Conservation (phyloP, 2,888 invertebrate species). For the Drosophila barbarae region DNA sequence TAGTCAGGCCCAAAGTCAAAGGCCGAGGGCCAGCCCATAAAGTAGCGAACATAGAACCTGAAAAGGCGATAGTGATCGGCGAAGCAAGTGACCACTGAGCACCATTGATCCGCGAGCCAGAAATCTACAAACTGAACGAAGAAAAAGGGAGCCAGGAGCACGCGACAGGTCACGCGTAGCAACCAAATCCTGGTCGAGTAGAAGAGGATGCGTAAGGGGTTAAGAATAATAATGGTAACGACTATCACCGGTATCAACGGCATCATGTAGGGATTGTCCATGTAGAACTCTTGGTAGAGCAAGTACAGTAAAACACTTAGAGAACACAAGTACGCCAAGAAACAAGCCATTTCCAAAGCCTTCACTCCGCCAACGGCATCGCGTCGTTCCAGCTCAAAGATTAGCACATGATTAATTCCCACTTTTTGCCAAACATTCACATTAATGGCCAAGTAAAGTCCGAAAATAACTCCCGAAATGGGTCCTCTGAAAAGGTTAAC, state of each 20-base stretch:
- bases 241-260: slow-evolving; percentile 89
- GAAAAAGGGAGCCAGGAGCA: slow-evolving; percentile 92
- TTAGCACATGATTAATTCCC: slow-evolving; percentile 97
- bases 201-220: slow-evolving; percentile 92
- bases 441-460: slow-evolving; percentile 95
- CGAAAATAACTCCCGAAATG: slow-evolving; percentile 91
- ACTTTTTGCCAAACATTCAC: slow-evolving; percentile 96
- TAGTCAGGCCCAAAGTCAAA: slow-evolving; percentile 82
- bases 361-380: slow-evolving; percentile 93
- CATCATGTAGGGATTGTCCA: slow-evolving; percentile 92
- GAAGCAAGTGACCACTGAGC: slow-evolving; percentile 91
- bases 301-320: slow-evolving; percentile 85
- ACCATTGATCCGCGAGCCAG: slow-evolving; percentile 97
- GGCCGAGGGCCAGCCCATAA: neutral
- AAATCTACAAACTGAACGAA: slow-evolving; percentile 96
- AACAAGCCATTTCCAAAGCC: slow-evolving; percentile 92
- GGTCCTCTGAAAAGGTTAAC: slow-evolving; percentile 94
- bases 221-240: slow-evolving; percentile 89
- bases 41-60: slow-evolving; percentile 87
- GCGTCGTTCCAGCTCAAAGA: slow-evolving; percentile 96
- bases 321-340: slow-evolving; percentile 94
- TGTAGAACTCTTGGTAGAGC: slow-evolving; percentile 83
- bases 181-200: slow-evolving; percentile 95
- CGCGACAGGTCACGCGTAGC: slow-evolving; percentile 86
- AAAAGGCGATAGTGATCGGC: slow-evolving; percentile 94